Conservation (phyloP, 2,888 invertebrate genomes). For the Eumacrocentrus americanus region DNA sequence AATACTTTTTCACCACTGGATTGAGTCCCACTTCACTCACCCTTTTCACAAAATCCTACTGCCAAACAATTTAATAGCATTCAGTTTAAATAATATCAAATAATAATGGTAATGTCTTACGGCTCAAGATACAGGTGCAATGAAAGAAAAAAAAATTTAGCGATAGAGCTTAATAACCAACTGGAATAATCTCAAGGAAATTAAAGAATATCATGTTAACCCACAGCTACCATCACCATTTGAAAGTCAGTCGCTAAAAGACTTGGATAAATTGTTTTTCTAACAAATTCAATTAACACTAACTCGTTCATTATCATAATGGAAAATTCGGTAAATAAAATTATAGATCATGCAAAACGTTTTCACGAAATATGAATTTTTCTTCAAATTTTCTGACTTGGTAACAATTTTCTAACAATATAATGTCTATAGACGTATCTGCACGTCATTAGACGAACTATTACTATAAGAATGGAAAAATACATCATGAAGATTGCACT, state of each 20-base stretch:
- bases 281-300: slow-evolving; percentile 48
- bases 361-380: background rate
- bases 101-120: background rate
- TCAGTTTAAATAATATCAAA: background rate
- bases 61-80: too few relatives aligned
- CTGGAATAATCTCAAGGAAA: background rate
- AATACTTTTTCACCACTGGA: background rate
- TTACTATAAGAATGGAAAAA: too few relatives aligned
- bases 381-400: background rate
- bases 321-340: slow-evolving; percentile 9
- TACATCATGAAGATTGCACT: too few relatives aligned
- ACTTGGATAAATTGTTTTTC: slow-evolving; percentile 58
- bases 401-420: too few relatives aligned
- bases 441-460: too few relatives aligned
- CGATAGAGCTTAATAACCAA: slow-evolving; percentile 35
- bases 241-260: slow-evolving; percentile 29
- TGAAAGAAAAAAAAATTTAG: slow-evolving; percentile 32
- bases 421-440: too few relatives aligned
- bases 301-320: slow-evolving; percentile 23
- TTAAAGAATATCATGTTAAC: slow-evolving; percentile 34
- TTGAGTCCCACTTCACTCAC: background rate
- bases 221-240: slow-evolving; percentile 50
- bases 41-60: background rate
- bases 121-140: background rate
- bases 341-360: background rate